These are phyloP conservation scores for Branchellion lobata DNA, from an alignment of 2,888 invertebrate genomes.

Conservation along the genomic window DNA sequence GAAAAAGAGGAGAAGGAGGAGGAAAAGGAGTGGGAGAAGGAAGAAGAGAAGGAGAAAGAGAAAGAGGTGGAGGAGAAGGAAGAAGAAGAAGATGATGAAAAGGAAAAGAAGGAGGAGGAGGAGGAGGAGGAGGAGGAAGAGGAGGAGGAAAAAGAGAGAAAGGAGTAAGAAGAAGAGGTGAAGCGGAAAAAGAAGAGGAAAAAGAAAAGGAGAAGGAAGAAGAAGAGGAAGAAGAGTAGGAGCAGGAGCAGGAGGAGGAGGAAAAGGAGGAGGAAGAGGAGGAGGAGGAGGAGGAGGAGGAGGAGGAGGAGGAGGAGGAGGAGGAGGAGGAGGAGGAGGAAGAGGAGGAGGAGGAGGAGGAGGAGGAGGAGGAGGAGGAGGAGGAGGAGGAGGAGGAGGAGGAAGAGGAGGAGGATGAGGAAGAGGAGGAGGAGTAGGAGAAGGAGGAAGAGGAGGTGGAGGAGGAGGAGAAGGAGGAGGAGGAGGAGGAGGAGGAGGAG, in stretches of 20 bases:
- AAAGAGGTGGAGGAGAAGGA: no score
- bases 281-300: neutral
- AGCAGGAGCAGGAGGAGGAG: neutral
- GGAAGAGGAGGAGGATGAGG: no score
- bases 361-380: neutral
- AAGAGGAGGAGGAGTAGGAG: no score
- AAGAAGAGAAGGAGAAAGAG: no score
- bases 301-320: neutral
- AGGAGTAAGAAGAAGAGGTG: no score
- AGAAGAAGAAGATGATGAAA: no score
- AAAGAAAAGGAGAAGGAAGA: neutral
- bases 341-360: neutral
- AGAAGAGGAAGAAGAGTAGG: no score
- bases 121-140: neutral
- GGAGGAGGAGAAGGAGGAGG: neutral
- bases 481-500: neutral
- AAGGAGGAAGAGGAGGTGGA: no score
- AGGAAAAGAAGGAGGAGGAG: neutral
- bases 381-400: neutral
- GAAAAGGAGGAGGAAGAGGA: neutral
- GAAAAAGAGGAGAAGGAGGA: no score
- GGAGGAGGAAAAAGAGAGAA: neutral
- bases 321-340: neutral
- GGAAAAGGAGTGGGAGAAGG: no score
- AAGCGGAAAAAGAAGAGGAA: neutral